phyloP scores from a whole-genome alignment of 2,797 vertebrate species.

The Austrolebias charrua region DNA sequence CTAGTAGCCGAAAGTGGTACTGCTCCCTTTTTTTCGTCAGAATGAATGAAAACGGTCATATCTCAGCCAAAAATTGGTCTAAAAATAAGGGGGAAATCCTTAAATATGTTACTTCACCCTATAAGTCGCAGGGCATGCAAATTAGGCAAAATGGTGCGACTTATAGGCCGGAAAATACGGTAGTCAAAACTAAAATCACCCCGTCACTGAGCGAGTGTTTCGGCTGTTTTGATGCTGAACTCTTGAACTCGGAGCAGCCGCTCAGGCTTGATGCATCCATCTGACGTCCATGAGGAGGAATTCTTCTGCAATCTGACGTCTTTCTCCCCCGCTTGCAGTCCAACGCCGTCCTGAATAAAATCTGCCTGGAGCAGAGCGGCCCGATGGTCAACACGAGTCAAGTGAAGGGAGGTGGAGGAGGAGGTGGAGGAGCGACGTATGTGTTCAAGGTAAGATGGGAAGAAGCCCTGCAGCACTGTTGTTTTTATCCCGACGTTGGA shows the following conservation, averaged over 20 bases:
- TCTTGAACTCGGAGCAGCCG: constrained; percentile 26
- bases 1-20: too few relatives aligned
- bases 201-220: constrained; percentile 12
- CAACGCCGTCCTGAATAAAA: constrained; percentile 85
- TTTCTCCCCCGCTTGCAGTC: constrained; percentile 73
- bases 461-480: neutral
- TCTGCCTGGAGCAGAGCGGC: constrained; percentile 90
- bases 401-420: constrained; percentile 90
- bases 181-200: neutral
- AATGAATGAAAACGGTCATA: too few relatives aligned
- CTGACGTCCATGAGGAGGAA: constrained; percentile 30
- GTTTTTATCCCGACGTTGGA: neutral
- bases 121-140: too few relatives aligned
- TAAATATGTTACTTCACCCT: too few relatives aligned
- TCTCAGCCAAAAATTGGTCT: too few relatives aligned
- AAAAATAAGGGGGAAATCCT: too few relatives aligned
- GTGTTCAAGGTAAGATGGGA: constrained; percentile 88
- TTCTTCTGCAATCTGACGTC: constrained; percentile 35
- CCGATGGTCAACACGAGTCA: constrained; percentile 90
- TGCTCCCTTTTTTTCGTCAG: too few relatives aligned
- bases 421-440: constrained; percentile 93
- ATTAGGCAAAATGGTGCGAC: too few relatives aligned
- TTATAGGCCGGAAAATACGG: too few relatives aligned
- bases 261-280: constrained; percentile 15
- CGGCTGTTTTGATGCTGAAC: constrained; percentile 32